Evolutionary conservation across 2,797 vertebrate species (phyloP).

Genomic region (Syndactyla subalaris): DNA sequence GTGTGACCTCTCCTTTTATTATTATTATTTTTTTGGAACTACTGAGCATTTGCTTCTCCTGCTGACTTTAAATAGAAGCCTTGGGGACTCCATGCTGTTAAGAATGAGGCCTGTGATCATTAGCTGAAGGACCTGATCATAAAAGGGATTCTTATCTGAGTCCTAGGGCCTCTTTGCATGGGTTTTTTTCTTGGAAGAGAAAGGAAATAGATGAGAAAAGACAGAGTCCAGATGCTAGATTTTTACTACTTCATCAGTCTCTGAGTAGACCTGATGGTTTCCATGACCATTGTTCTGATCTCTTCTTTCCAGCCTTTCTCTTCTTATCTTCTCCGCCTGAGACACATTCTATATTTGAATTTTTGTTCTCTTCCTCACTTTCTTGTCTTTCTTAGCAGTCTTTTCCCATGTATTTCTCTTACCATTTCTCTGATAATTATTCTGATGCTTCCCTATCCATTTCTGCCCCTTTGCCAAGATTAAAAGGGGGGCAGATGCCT

Average conservation of each 20-base stretch:
- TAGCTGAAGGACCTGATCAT: slow-evolving; percentile 11
- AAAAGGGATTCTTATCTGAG: slow-evolving; percentile 9
- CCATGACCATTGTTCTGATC: background rate
- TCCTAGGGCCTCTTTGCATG: background rate
- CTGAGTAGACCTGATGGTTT: background rate
- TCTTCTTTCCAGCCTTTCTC: background rate
- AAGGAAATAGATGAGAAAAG: slow-evolving; percentile 16
- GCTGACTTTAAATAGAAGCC: slow-evolving; percentile 38
- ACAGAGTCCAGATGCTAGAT: background rate
- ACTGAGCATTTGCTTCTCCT: slow-evolving; percentile 10
- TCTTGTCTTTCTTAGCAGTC: background rate
- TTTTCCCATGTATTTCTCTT: background rate
- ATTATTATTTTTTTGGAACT: background rate
- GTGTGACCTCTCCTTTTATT: background rate
- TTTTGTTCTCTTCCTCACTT: background rate
- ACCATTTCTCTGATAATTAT: background rate
- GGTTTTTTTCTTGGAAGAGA: background rate
- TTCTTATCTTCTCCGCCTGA: background rate
- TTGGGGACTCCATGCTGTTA: slow-evolving; percentile 12
- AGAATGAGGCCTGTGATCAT: slow-evolving; percentile 9
- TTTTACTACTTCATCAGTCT: slow-evolving; percentile 7
- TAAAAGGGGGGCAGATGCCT: background rate
- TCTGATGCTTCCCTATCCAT: background rate
- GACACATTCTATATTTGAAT: background rate
- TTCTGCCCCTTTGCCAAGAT: background rate